Percentiles rank a stretch among this genome's conserved stretches.
phyloP scores from a whole-genome alignment of 2,797 vertebrate species.

The Ataeniobius toweri region DNA sequence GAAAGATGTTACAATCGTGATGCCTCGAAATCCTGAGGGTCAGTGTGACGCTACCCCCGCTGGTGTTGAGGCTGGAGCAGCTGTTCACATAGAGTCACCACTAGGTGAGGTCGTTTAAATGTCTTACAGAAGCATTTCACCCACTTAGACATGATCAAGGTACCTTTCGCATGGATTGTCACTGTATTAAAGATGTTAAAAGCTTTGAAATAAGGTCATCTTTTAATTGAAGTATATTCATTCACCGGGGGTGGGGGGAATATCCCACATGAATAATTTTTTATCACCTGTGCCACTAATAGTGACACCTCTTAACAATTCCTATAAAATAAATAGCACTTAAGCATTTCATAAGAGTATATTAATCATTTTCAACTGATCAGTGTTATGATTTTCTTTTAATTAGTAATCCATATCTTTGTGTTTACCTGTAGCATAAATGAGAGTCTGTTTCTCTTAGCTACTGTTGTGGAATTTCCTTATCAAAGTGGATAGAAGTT shows the following conservation, averaged over 20 bases:
- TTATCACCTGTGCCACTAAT: not conserved
- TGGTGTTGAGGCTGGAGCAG: constrained; percentile 1
- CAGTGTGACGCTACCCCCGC: constrained; percentile 19
- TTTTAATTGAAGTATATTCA: not conserved
- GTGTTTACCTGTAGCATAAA: too few relatives aligned
- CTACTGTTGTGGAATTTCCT: too few relatives aligned
- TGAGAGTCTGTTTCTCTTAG: too few relatives aligned
- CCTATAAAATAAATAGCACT: not conserved
- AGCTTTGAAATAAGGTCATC: not conserved
- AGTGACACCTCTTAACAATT: not conserved
- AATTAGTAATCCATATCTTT: too few relatives aligned
- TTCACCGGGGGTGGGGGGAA: not conserved
- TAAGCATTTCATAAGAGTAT: not conserved
- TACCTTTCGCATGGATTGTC: not conserved
- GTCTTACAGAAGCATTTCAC: not conserved
- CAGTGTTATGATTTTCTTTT: too few relatives aligned
- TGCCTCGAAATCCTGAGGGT: constrained; percentile 23
- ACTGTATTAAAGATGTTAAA: not conserved
- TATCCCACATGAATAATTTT: not conserved
- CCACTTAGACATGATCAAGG: not conserved
- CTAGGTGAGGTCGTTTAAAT: constrained; percentile 51
- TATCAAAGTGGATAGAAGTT: too few relatives aligned
- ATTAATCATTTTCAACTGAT: too few relatives aligned
- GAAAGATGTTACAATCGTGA: constrained; percentile 70
- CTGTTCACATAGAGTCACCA: constrained; percentile 40